Base-by-base conservation (phyloP, 2,797 vertebrate species). In the Falco peregrinus region DNA sequence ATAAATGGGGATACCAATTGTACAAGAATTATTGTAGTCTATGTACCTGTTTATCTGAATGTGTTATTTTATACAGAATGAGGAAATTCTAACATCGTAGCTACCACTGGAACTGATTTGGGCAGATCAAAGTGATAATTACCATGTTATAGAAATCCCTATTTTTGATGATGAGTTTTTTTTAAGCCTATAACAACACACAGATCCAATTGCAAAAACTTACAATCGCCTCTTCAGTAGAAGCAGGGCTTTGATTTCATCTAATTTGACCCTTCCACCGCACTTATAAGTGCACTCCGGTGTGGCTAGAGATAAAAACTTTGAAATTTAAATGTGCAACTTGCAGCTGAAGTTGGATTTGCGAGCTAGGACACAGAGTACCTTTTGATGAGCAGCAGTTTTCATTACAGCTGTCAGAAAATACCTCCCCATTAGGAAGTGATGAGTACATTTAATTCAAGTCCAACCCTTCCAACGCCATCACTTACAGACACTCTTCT, bases 271-370 rank as follows among this genome's bases (percentile, higher is more conserved):
- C 96, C 92, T 88, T 95, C 92, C 78, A 95, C 95, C 0, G 26
- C 82, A 96, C 92, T 96, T 97, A 67, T 77, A 97, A 97, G 82
- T 96, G 89, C 96, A 97, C 90, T 97, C 91, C 89, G 93, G 51
- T 92, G 84, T 50, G 85, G 89, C 89, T 96, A 94, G 94, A 95
- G 94, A 97, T 95, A 94, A 95, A 96, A 98, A 98, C 96, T 98
- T 97, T 97, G 97, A 98, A 97, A 98, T 96, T 85, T 96, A 97
- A 98, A 98, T 96, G 87, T 97, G 79, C 96, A 96, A 97, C 97
- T 97, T 96, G 93, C 90, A 96, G 96, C 82, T 95, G 96, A 97
- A 95, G 96, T 96, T 96, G 92, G 93, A 95, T 95, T 96, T 91
- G 79, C 5, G 69, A 93, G 94, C 20, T 87, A 89, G 96, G 97